A percentile compares a stretch with the other conserved stretches of the same genome.
Conservation (phyloP, 2,888 invertebrate species). For the Mellilla xanthometata region DNA sequence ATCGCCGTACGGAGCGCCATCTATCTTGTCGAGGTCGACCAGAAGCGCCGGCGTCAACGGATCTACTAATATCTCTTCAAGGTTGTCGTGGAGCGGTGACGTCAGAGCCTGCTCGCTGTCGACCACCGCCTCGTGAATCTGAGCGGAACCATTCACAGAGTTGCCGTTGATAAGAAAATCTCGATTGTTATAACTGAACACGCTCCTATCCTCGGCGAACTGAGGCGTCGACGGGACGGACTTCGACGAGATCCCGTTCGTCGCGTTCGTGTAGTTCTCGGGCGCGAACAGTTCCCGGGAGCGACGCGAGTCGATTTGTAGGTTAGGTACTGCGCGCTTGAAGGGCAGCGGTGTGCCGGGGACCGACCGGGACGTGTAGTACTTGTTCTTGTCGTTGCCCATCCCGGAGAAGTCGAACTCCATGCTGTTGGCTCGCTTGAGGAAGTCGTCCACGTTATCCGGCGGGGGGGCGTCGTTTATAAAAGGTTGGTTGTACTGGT, state of each 20-base stretch:
- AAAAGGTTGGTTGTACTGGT: slow-evolving; percentile 61
- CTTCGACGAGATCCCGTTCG: slow-evolving; percentile 84
- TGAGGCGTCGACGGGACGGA: slow-evolving; percentile 89
- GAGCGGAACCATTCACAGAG: slow-evolving; percentile 63
- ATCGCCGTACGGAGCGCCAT: slow-evolving; percentile 70
- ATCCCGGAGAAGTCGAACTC: slow-evolving; percentile 70
- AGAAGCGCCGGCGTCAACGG: slow-evolving; percentile 68
- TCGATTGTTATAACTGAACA: slow-evolving; percentile 83
- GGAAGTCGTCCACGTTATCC: slow-evolving; percentile 69
- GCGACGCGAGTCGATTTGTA: slow-evolving; percentile 66
- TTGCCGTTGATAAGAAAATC: slow-evolving; percentile 85
- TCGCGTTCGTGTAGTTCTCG: slow-evolving; percentile 49
- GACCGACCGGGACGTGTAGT: slow-evolving; percentile 85
- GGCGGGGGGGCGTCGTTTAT: slow-evolving; percentile 48
- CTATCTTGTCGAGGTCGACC: slow-evolving; percentile 75
- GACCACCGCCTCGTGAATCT: slow-evolving; percentile 53
- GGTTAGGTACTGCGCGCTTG: slow-evolving; percentile 60
- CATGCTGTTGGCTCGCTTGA: slow-evolving; percentile 71
- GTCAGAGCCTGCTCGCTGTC: slow-evolving; percentile 54
- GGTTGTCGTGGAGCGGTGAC: slow-evolving; percentile 69
- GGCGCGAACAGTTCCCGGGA: slow-evolving; percentile 61
- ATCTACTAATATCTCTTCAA: slow-evolving; percentile 66
- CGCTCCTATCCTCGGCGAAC: slow-evolving; percentile 72
- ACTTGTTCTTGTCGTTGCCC: slow-evolving; percentile 65
- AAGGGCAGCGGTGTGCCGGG: slow-evolving; percentile 86